phyloP scores from a whole-genome alignment of 2,113 vertebrate genomes.

The Cheirogaleus medius region DNA sequence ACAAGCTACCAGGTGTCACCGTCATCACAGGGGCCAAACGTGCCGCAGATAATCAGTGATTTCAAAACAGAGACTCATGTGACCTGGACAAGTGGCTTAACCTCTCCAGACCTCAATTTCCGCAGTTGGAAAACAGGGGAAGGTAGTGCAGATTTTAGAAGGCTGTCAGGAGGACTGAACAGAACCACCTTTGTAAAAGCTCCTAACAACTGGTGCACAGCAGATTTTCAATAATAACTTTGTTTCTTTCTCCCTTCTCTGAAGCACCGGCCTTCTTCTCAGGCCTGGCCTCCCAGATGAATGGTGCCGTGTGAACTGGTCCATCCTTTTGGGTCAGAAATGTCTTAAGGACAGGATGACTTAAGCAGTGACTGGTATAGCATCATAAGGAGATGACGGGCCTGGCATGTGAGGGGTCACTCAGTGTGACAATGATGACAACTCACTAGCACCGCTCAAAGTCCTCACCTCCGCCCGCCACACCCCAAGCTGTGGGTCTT shows the following conservation, averaged over 20 bases:
- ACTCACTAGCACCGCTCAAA: not conserved
- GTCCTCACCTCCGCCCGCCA: not conserved
- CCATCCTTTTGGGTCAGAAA: not conserved
- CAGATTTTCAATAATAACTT: not conserved
- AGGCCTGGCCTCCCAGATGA: not conserved
- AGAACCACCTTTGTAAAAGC: not conserved
- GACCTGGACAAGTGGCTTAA: not conserved
- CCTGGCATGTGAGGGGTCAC: not conserved
- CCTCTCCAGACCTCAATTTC: not conserved
- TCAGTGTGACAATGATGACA: not conserved
- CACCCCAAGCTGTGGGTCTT: not conserved
- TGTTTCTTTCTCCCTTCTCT: not conserved
- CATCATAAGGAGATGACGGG: not conserved
- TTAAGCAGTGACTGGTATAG: not conserved
- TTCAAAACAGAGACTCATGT: not conserved
- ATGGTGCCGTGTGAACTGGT: not conserved
- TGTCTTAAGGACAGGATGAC: not conserved
- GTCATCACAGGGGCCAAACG: not conserved
- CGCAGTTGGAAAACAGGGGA: not conserved
- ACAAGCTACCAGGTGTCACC: not conserved
- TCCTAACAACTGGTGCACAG: not conserved
- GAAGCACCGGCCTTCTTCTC: not conserved
- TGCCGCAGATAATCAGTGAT: not conserved
- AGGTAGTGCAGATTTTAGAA: not conserved
- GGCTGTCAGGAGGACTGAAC: not conserved